Base-by-base conservation (phyloP, 2,888 invertebrate genomes). In the Chymomyza amoena region DNA sequence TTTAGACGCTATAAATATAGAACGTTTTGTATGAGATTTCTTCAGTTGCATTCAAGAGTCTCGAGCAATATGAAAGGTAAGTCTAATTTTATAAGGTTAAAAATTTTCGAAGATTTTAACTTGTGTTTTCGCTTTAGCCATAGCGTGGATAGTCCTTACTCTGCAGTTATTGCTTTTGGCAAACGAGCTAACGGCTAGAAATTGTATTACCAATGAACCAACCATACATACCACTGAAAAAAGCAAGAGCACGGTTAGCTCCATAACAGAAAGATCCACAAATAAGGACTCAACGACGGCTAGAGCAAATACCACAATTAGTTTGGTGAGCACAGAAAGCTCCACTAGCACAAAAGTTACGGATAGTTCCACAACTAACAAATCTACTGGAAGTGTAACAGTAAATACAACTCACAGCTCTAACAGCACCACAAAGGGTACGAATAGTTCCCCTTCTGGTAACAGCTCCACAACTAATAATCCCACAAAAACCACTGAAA, bases 121-220 rank as follows among this genome's bases (percentile, higher is more conserved):
- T 45, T 62, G 51, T 45, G 67, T 61, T n/a, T 20, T 80, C 25
- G 32, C 32, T 72, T 66, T 62, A 85, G 85, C 77, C 54, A 25
- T 72, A 7, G 56, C 54, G 51, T 75, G 76, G 68, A 63, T 79
- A 39, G 68, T 75, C 6, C 64, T 81, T 57, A 64, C 69, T 59
- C 28, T 83, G 74, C 71, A 78, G 66, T 32, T 83, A 6, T 20
- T 83, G 52, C 68, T 83, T 1, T 54, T 81, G 20, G 69, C 75
- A n/a, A 73, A 72, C 28, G 62, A 69, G 6, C 68, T 83, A 9
- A 73, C 72, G 62, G 86, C 81, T 15, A 66, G 70, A 56, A 61
- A 13, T 28, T 83, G 86, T 36, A 52, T 64, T 0, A 70, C 56
- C 2, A 56, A 32, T 15, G 18, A 45, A 13, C 56, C 61, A 0